phyloP scores from a whole-genome alignment of 2,797 vertebrate genomes.

The Aldrovandia affinis region DNA sequence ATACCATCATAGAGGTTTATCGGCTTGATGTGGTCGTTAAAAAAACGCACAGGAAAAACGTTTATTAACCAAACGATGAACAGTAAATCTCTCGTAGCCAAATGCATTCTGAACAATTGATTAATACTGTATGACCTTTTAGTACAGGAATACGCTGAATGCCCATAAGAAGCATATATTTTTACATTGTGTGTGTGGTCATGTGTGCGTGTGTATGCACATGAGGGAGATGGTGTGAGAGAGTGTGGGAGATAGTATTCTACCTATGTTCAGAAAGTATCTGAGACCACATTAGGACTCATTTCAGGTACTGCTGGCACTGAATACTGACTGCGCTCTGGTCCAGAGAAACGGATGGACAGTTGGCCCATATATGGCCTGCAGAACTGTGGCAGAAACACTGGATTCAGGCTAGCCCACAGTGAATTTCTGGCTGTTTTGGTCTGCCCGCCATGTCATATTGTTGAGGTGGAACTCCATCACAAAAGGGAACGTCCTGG shows the following conservation, averaged over 20 bases:
- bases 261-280: neutral
- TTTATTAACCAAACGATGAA: neutral
- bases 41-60: too few relatives aligned
- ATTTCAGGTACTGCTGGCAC: neutral
- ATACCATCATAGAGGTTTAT: neutral
- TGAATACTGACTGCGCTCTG: neutral
- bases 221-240: neutral
- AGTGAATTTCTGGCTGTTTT: conserved; percentile 18
- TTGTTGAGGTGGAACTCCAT: conserved; percentile 46
- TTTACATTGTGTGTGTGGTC: neutral
- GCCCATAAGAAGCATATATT: neutral
- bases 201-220: neutral
- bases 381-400: conserved; percentile 14
- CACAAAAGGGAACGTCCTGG: conserved; percentile 52
- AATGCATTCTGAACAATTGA: neutral
- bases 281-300: neutral
- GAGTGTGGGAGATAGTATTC: neutral
- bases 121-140: neutral
- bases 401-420: neutral
- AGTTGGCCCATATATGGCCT: conserved; percentile 1
- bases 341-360: neutral
- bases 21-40: neutral
- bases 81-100: neutral
- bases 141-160: neutral
- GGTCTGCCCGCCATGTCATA: conserved; percentile 42